A percentile compares a stretch with the other conserved stretches of the same genome.
Conservation (phyloP, 1,140 invertebrate genomes). For the Hydropsyche tenuis region DNA sequence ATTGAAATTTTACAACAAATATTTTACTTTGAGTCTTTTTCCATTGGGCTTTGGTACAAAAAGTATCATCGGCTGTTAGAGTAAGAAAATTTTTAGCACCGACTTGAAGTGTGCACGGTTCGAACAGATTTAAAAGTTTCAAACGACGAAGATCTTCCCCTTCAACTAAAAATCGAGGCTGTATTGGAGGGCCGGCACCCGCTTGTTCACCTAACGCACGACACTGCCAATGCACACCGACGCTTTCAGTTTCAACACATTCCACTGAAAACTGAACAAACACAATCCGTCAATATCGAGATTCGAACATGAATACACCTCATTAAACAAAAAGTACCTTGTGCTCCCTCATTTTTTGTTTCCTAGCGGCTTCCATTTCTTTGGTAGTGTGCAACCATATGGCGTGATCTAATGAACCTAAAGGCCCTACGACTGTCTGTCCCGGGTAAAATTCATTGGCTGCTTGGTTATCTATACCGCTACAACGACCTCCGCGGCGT, state of each 20-base stretch:
- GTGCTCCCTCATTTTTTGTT: conserved; percentile 66
- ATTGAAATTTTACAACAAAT: conserved; percentile 46
- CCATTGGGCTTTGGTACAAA: conserved; percentile 65
- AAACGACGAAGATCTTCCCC: conserved; percentile 78
- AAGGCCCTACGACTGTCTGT: conserved; percentile 74
- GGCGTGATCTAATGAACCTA: conserved; percentile 73
- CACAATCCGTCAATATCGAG: background rate
- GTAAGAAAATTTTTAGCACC: conserved; percentile 78
- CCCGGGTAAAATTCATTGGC: conserved; percentile 77
- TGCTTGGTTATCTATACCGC: conserved; percentile 53
- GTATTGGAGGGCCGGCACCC: conserved; percentile 65
- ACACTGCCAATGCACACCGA: conserved; percentile 84
- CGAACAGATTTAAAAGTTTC: conserved; percentile 83
- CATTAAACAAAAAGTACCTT: conserved; percentile 53
- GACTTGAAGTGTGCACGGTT: conserved; percentile 87
- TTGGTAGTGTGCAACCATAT: conserved; percentile 80
- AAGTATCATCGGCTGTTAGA: conserved; percentile 62
- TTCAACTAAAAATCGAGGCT: conserved; percentile 74
- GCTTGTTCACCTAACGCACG: conserved; percentile 73
- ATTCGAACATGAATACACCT: background rate
- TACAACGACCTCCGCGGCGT: conserved; percentile 52
- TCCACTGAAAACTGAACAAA: conserved; percentile 67
- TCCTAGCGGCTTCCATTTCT: conserved; percentile 73
- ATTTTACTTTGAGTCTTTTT: conserved; percentile 64
- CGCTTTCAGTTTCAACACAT: conserved; percentile 64